Base-by-base conservation (phyloP, 2,113 vertebrate genomes). In the Uria lomvia region DNA sequence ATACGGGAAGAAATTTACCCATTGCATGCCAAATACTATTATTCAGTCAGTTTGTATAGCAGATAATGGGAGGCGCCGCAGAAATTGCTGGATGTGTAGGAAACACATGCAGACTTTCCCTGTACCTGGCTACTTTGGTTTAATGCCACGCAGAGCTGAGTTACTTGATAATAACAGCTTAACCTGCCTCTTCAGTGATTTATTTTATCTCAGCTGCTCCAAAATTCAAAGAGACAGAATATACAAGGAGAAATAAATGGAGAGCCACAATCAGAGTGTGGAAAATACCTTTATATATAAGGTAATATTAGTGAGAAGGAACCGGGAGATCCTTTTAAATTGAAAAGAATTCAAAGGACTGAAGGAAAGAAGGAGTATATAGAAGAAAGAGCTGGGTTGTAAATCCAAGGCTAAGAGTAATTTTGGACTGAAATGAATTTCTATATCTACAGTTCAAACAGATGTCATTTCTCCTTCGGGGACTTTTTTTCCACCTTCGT, bases 401-500 rank as follows among this genome's bases (percentile, higher is more conserved):
- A 90, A 70, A 21, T 3, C 13, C 2, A 3, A 17, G 16, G 2
- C 34, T 75, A 45, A 8, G 8, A 50, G 2, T 45, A 36, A 45
- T 74, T 86, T 90, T 71, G 32, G 16, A 58, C 18, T 38, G 12
- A 74, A 71, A 2, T 53, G 27, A 43, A 22, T 47, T 81, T 81
- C 23, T 65, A 36, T 47, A 24, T 55, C 34, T 80, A 8, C 9
- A 36, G 18, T 49, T 89, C 52, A 67, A 89, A 79, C 6, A 63
- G 9, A 56, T 23, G 12, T 15, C 58, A 20, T 49, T 79, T 83
- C 5, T 58, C 23, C 15, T 68, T 42, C 55, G 52, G 26, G 10
- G 36, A n/a, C 5, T 15, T 47, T 43, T 17, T 2, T 1, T 1
- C 8, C 21, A 32, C 9, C 8, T 34, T 68, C 70, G 5, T 38